Conservation (phyloP, 2,888 invertebrate species). For the Tiliacea aurago region DNA sequence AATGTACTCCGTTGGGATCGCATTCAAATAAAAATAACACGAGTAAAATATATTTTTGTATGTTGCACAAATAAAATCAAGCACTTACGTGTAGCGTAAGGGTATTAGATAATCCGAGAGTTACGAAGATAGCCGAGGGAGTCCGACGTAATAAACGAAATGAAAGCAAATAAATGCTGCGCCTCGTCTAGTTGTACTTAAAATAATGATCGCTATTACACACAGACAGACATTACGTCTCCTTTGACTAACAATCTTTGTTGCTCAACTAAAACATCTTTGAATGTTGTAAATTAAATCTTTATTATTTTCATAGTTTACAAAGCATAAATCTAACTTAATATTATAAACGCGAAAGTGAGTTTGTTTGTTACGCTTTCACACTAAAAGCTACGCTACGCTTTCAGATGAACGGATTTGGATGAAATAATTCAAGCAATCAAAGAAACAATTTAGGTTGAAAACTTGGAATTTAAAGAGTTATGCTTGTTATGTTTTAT, state of each 20-base stretch:
- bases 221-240: background rate
- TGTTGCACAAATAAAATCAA: conserved; percentile 15
- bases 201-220: conserved; percentile 17
- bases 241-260: background rate
- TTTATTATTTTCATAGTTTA: conserved; percentile 1
- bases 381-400: no score
- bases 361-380: no score
- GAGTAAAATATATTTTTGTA: conserved; percentile 19
- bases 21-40: conserved; percentile 14
- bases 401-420: no score
- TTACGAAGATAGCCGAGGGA: conserved; percentile 11
- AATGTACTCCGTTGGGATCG: conserved; percentile 15
- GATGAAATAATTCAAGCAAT: conserved; percentile 2
- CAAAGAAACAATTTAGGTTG: background rate
- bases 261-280: conserved; percentile 4
- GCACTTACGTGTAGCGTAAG: conserved; percentile 5
- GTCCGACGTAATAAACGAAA: conserved; percentile 17
- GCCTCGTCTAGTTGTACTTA: conserved; percentile 6
- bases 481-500: background rate
- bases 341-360: no score
- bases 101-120: conserved; percentile 23
- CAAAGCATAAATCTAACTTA: background rate
- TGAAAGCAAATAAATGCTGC: conserved; percentile 12
- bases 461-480: background rate
- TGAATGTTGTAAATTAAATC: conserved; percentile 9